Conservation (phyloP, 2,888 invertebrate species). For the Mayetiola destructor region DNA sequence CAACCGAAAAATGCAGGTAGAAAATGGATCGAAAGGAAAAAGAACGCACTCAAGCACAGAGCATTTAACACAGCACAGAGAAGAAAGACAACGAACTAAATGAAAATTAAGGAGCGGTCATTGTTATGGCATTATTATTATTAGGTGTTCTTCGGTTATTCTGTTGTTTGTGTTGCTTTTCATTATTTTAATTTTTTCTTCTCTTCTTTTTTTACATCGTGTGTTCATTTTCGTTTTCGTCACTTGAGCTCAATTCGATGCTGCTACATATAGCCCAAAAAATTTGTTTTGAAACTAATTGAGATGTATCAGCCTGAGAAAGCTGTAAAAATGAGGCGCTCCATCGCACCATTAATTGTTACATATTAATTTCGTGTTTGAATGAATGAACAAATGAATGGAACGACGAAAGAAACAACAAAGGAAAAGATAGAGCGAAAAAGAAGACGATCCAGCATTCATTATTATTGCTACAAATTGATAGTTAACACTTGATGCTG, state of each 20-base stretch:
- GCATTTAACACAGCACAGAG: neutral
- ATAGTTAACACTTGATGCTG: neutral
- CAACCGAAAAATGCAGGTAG: neutral
- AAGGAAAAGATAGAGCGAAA: neutral
- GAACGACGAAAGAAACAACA: neutral
- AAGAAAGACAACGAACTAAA: neutral
- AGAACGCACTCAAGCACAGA: neutral
- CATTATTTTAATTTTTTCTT: neutral
- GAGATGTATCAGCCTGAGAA: slow-evolving; percentile 6
- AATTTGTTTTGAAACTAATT: slow-evolving; percentile 9
- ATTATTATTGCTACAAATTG: neutral
- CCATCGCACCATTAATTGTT: slow-evolving; percentile 9
- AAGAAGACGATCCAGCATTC: neutral
- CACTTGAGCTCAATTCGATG: no score
- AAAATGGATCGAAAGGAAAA: neutral
- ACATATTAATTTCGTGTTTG: slow-evolving; percentile 7
- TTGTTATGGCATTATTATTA: slow-evolving; percentile 11
- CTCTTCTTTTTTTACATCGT: no score
- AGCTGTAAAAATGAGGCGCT: slow-evolving; percentile 12
- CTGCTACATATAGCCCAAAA: neutral
- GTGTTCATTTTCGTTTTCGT: no score
- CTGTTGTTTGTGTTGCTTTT: neutral
- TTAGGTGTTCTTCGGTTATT: slow-evolving; percentile 10
- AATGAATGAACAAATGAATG: no score
- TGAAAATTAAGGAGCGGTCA: slow-evolving; percentile 13